These are phyloP conservation scores for Actinemys pallida DNA, from an alignment of 2,113 vertebrate genomes.

Conservation along the genomic window DNA sequence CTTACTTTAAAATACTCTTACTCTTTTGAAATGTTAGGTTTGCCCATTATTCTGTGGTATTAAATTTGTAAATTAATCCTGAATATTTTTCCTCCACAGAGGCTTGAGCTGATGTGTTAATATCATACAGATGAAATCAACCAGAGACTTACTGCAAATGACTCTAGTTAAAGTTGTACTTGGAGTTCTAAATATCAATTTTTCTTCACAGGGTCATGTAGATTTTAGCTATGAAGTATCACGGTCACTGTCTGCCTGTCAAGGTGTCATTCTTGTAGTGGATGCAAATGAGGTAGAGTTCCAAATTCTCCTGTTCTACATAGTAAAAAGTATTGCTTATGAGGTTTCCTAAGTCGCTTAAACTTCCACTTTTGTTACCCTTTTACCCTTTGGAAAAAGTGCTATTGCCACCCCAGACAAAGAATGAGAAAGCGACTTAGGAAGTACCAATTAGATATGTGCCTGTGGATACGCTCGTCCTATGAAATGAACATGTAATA, in stretches of 20 bases:
- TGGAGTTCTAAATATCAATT: constrained; percentile 6
- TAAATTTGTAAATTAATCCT: neutral
- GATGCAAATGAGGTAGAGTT: constrained; percentile 95
- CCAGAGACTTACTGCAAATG: neutral
- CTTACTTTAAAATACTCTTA: neutral
- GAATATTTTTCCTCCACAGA: neutral
- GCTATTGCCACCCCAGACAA: neutral
- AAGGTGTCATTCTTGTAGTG: constrained; percentile 94
- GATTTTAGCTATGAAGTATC: constrained; percentile 99
- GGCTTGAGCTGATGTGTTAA: neutral
- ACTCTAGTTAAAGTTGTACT: neutral
- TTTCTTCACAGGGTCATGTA: constrained; percentile 89
- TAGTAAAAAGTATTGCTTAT: neutral
- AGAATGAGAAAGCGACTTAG: neutral
- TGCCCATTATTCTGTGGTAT: neutral
- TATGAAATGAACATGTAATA: neutral
- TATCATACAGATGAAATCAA: neutral
- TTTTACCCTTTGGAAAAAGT: neutral
- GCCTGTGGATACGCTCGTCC: neutral
- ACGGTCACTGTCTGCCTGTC: constrained; percentile 94
- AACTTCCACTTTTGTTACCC: neutral
- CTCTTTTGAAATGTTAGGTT: neutral
- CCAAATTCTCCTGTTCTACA: neutral
- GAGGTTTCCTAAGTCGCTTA: neutral
- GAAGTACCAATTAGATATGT: neutral